Evolutionary conservation across 2,888 invertebrate species (phyloP).

Genomic region (Drosophila borborema): DNA sequence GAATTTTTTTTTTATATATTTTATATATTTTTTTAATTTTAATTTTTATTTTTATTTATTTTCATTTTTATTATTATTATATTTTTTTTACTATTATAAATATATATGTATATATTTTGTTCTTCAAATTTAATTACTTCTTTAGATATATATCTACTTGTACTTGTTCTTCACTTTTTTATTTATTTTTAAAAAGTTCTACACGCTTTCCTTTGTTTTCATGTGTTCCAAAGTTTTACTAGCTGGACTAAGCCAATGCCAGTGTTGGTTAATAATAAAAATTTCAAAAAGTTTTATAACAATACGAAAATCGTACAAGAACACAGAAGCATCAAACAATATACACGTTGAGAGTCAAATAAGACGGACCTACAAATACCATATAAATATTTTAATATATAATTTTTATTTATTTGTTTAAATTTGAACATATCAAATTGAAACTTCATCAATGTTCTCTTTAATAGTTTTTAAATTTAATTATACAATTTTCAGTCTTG

Average conservation of each 20-base stretch:
- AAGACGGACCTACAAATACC: not conserved
- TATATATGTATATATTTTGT: not conserved
- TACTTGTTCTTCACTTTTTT: not conserved
- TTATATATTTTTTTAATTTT: not conserved
- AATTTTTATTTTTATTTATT: too few relatives aligned
- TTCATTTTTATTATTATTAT: too few relatives aligned
- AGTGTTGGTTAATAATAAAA: slow-evolving; percentile 26
- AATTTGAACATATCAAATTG: too few relatives aligned
- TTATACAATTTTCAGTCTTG: not conserved
- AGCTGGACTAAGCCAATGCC: not conserved
- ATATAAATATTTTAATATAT: not conserved
- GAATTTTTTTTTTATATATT: not conserved
- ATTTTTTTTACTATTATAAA: too few relatives aligned
- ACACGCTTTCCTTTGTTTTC: not conserved
- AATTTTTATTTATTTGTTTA: too few relatives aligned
- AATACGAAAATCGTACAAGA: not conserved
- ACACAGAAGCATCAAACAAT: not conserved
- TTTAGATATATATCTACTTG: not conserved
- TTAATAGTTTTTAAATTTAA: too few relatives aligned
- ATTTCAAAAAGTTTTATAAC: slow-evolving; percentile 16
- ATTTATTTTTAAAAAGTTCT: not conserved
- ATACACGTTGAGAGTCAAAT: too few relatives aligned
- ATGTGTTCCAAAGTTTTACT: slow-evolving; percentile 15
- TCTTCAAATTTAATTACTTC: not conserved
- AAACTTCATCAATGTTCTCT: too few relatives aligned